Percentiles rank a stretch among this genome's conserved stretches.
These are phyloP conservation scores for Bambusicola thoracicus DNA, from an alignment of 2,113 vertebrate genomes.

Conservation along the genomic window DNA sequence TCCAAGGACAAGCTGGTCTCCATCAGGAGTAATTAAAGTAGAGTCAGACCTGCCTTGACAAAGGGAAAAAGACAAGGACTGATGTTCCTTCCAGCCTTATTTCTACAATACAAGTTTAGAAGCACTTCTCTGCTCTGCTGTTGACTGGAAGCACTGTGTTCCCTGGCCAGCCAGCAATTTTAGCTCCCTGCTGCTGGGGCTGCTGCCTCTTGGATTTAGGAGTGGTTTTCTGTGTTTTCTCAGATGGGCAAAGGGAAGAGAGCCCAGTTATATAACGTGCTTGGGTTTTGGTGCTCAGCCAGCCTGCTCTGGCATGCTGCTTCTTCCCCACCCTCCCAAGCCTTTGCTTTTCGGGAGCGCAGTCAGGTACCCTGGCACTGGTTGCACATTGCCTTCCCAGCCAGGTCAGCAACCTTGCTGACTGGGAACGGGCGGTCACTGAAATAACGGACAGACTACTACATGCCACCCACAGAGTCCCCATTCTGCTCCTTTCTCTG, in stretches of 20 bases:
- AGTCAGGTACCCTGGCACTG: background rate
- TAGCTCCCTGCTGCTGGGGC: background rate
- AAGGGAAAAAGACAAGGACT: background rate
- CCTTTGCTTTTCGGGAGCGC: background rate
- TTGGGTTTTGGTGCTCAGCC: slow-evolving; percentile 34
- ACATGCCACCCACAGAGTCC: background rate
- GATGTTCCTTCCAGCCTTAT: background rate
- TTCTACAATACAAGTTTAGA: background rate
- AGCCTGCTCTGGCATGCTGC: background rate
- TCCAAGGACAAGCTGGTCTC: background rate
- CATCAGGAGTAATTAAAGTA: background rate
- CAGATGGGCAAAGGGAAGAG: slow-evolving; percentile 44
- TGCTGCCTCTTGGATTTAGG: slow-evolving; percentile 24
- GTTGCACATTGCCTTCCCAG: background rate
- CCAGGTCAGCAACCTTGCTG: background rate
- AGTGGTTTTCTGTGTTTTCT: slow-evolving; percentile 21
- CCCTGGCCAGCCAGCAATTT: background rate
- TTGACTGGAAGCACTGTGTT: background rate
- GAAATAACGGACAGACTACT: background rate
- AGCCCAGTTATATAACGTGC: slow-evolving; percentile 29
- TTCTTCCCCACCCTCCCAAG: background rate
- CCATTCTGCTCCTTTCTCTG: background rate
- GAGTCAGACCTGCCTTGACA: background rate
- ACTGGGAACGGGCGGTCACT: background rate
- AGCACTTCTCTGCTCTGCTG: background rate